Conservation (phyloP, 2,113 vertebrate genomes). For the Phocoena sinus region DNA sequence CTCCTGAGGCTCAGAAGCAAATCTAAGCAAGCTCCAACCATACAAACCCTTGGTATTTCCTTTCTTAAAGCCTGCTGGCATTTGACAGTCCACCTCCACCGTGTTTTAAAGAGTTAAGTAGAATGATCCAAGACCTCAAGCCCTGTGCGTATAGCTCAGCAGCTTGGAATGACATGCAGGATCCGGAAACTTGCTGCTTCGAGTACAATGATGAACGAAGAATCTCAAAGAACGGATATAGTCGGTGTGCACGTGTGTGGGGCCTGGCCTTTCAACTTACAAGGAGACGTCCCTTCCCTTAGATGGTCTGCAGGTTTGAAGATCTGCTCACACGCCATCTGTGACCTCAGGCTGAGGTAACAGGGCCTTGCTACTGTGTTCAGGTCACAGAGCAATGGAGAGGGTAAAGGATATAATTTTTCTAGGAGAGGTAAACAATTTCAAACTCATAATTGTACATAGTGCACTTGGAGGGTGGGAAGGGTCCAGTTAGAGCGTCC, state of each 20-base stretch:
- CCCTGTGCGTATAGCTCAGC: neutral
- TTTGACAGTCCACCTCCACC: neutral
- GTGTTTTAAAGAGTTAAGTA: neutral
- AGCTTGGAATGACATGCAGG: neutral
- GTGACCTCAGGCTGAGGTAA: neutral
- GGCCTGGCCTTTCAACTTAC: neutral
- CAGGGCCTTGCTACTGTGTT: neutral
- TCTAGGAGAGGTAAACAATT: neutral
- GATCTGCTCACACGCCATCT: neutral
- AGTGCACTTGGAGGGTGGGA: neutral
- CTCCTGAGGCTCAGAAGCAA: slow-evolving; percentile 7
- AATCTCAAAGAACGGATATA: neutral
- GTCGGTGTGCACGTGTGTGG: rapidly evolving
- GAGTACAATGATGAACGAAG: neutral
- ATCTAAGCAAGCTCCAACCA: neutral
- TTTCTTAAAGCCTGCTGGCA: neutral
- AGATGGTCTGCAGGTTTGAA: neutral
- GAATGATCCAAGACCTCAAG: neutral
- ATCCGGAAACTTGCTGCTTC: neutral
- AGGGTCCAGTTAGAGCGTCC: neutral
- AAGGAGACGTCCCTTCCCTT: neutral
- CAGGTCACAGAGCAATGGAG: neutral
- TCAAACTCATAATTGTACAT: neutral
- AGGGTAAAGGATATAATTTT: neutral
- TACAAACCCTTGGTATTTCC: neutral